phyloP scores from a whole-genome alignment of 2,888 invertebrate species.

The Linhomoeus sp. region DNA sequence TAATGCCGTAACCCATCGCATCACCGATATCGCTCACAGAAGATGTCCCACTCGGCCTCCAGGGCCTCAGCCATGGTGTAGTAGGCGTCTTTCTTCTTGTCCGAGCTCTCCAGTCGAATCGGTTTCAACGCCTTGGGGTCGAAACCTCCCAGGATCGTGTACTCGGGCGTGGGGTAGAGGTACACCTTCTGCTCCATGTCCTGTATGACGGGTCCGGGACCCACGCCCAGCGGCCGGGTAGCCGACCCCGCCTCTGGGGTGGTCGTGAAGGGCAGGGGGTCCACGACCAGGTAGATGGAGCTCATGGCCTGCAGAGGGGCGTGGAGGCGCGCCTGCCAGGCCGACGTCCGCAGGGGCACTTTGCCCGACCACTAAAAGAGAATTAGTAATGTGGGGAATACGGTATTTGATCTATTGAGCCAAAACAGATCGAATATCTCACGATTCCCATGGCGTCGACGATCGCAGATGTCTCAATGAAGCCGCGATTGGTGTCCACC shows the following conservation, averaged over 20 bases:
- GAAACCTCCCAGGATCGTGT: conserved; percentile 21
- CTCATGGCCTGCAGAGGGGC: too few species aligned
- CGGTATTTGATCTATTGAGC: too few species aligned
- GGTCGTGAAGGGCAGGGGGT: too few species aligned
- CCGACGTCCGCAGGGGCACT: conserved; percentile 7
- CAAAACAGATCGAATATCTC: too few species aligned
- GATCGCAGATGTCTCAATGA: conserved; percentile 64
- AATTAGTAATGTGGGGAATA: too few species aligned
- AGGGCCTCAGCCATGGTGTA: conserved; percentile 28
- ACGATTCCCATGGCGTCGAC: conserved; percentile 81
- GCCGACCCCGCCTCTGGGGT: too few species aligned
- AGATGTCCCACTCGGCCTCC: conserved; percentile 72
- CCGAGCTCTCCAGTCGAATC: conserved; percentile 7
- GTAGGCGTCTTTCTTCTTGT: conserved; percentile 33
- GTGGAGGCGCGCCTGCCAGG: too few species aligned
- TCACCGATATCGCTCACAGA: too few species aligned
- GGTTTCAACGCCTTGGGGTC: conserved; percentile 9
- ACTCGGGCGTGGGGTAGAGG: conserved; percentile 38
- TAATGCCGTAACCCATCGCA: too few species aligned
- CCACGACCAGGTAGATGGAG: too few species aligned
- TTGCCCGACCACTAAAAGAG: conserved; percentile 17
- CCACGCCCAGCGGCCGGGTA: conserved; percentile 18
- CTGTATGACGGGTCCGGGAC: conserved; percentile 41
- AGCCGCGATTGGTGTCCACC: conserved; percentile 54
- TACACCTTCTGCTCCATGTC: conserved; percentile 72